Base-by-base conservation (phyloP, 2,888 invertebrate genomes). In the Acleris literana region DNA sequence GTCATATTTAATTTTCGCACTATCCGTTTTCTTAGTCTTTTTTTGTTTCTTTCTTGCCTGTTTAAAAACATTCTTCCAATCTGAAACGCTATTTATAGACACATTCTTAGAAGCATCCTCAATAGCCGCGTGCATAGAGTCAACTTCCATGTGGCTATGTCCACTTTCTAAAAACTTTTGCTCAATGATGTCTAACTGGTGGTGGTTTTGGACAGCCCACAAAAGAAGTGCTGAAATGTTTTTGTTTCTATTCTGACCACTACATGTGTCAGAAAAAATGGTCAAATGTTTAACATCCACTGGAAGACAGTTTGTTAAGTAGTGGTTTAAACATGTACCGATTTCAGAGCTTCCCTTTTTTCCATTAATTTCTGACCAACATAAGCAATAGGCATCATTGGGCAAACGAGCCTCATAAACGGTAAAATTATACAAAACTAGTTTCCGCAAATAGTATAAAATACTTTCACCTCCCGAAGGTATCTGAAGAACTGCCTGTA, bases 401-500 rank as follows among this genome's bases (percentile, higher is more conserved):
- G 53, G 53, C 33, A 53, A 33, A n/a, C 29, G 29, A 29, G 53
- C 53, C 22, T 53, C 53, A 6, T 29, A 53, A n/a, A 53, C 29
- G 5, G 53, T 53, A n/a, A 53, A 53, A 17, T 53, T 53, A 53
- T 53, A 53, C 53, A 53, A 53, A 6, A 53, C 29, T 9, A 29
- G 17, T 16, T 53, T 52, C 52, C 52, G 22, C 52, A 52, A 17
- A n/a, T 52, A 52, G 25, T 52, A 52, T 25, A 53, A 53, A 13
- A 53, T 20, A 16, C 53, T 29, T 33, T 53, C 53, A 33, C 29
- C 53, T 7, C 53, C 17, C 2, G 53, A 29, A 53, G 53, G 53
- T 53, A 53, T 53, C 17, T 53, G 53, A 53, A 53, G 53, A n/a
- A 53, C 53, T 29, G 33, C 53, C 22, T 53, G 53, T 29, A 53